Conservation (phyloP, 2,888 invertebrate species). For the Dryobotodes eremita region DNA sequence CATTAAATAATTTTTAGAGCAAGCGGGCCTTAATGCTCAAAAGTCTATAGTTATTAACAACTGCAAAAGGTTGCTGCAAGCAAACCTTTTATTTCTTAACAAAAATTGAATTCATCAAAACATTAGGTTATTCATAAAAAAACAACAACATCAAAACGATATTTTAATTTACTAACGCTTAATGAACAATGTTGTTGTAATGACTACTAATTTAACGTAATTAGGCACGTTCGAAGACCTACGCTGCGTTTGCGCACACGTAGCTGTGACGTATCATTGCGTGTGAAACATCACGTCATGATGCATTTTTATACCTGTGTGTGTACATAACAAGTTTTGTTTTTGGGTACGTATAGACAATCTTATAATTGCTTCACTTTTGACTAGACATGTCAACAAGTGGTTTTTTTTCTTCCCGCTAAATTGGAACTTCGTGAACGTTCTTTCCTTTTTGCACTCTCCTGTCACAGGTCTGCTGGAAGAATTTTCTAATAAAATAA, state of each 20-base stretch:
- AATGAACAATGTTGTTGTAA: conserved; percentile 18
- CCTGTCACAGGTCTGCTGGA: no score
- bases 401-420: no score
- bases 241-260: conserved; percentile 17
- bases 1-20: no score
- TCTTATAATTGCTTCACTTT: background rate
- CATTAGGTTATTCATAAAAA: background rate
- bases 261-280: conserved; percentile 38
- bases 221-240: conserved; percentile 26
- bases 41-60: background rate
- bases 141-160: conserved; percentile 5
- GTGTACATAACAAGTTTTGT: background rate
- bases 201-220: conserved; percentile 8
- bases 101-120: background rate
- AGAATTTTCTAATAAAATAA: no score
- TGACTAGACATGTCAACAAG: background rate
- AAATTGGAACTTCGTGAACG: background rate
- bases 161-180: conserved; percentile 10
- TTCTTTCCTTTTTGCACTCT: no score
- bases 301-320: background rate
- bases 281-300: background rate
- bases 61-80: background rate
- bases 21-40: no score
- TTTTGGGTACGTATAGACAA: background rate
- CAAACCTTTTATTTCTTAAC: background rate